phyloP scores from a whole-genome alignment of 2,888 invertebrate species.

The Andrena bicolor region DNA sequence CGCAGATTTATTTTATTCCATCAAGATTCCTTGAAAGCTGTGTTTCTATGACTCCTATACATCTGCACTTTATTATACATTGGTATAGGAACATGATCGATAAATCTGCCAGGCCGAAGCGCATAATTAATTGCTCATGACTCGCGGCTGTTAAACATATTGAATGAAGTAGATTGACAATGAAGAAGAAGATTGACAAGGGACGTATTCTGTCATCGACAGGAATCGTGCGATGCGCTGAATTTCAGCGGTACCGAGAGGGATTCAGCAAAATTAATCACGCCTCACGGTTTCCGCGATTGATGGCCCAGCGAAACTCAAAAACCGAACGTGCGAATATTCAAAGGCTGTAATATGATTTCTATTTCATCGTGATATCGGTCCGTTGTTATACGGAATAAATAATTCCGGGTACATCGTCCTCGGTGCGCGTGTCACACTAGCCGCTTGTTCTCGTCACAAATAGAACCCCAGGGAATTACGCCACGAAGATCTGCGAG shows the following conservation, averaged over 20 bases:
- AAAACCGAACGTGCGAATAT: constrained; percentile 59
- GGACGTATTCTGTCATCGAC: constrained; percentile 53
- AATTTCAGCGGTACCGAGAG: constrained; percentile 28
- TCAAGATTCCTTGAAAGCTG: background rate
- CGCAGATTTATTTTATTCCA: too few relatives aligned
- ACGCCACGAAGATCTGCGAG: constrained; percentile 71
- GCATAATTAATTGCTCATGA: constrained; percentile 38
- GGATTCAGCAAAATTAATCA: constrained; percentile 53
- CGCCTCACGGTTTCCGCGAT: constrained; percentile 46
- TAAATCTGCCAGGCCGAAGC: background rate
- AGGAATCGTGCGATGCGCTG: constrained; percentile 35
- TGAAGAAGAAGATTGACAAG: constrained; percentile 45
- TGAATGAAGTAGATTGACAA: constrained; percentile 45
- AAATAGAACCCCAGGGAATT: constrained; percentile 79
- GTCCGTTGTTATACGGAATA: constrained; percentile 61
- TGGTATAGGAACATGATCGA: background rate
- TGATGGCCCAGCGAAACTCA: constrained; percentile 35
- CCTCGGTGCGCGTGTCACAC: constrained; percentile 57
- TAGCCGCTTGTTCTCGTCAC: constrained; percentile 72
- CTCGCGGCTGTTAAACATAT: constrained; percentile 51
- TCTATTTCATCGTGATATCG: constrained; percentile 55
- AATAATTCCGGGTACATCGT: constrained; percentile 72
- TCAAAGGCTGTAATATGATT: constrained; percentile 56
- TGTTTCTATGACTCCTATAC: background rate
- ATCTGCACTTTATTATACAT: background rate